Base-by-base conservation (phyloP, 2,888 invertebrate species). In the Leptopilina drosophilae region DNA sequence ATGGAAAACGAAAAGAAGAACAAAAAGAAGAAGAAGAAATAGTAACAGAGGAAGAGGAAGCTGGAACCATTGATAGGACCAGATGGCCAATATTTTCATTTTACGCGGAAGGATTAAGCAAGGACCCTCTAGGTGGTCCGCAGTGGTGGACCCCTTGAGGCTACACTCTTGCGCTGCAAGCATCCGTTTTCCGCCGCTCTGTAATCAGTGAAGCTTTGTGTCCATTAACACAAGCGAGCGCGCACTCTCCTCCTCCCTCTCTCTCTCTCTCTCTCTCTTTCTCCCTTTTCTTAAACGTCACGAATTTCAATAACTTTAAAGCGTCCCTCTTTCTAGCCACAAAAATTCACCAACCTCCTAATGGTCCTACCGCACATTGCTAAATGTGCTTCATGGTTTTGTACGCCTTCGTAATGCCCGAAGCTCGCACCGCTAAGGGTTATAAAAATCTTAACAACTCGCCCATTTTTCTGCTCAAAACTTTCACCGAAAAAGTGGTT, bases 191-290 rank as follows among this genome's bases (percentile, higher is more conserved):
- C 82, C 82, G 82, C 87, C 87, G 87, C 87, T 88, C 88, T 87
- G 85, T 89, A 89, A 90, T 91, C 90, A 87, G 84, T 84, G 81
- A 82, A 82, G 84, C 82, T 84, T 69, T 78, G 69, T 78, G 77
- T 66, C 77, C 79, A 73, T 73, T 73, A 73, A 73, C 73, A 73
- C 73, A 56, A 73, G 56, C 56, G 33, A 56, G 69, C 69, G 67
- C 67, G 6, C 46, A 7, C 1, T 9, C 46, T 46, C 20, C 20
- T 20, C 20, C 20, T 20, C 20, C 20, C 20, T 46, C 7, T 2
- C 46, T 49, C 49, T 49, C 11, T 49, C 49, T 49, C 49, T 49
- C 20, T 49, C 49, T 49, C 11, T 49, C 49, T 49, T 12, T 49
- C 20, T 49, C 49, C 4, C 56, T 73, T 33, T 53, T 56, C 73